phyloP scores from a whole-genome alignment of 2,888 invertebrate genomes.

The Sminthurides aquaticus region DNA sequence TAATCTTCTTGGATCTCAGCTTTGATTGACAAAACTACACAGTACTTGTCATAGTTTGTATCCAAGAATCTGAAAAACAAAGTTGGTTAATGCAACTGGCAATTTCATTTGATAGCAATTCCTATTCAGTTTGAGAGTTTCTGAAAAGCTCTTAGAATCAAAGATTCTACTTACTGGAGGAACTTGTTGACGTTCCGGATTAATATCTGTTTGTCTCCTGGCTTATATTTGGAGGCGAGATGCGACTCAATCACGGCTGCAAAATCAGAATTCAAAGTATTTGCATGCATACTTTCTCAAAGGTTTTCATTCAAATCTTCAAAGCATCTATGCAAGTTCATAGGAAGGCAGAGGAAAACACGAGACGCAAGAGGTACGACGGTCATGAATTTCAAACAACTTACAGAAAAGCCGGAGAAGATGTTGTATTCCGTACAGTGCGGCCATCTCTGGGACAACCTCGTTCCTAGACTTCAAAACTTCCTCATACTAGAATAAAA shows the following conservation, averaged over 20 bases:
- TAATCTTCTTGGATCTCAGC: too few species aligned
- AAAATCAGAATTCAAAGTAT: not conserved
- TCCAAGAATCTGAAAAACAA: not conserved
- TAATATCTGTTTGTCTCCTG: not conserved
- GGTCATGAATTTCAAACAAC: too few species aligned
- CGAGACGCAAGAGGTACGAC: too few species aligned
- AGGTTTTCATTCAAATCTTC: too few species aligned
- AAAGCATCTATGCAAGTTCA: too few species aligned
- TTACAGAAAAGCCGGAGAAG: constrained; percentile 3
- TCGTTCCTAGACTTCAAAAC: too few species aligned
- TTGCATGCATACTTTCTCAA: too few species aligned
- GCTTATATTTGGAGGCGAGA: not conserved
- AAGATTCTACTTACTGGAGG: not conserved
- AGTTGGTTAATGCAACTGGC: not conserved
- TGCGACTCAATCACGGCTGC: not conserved
- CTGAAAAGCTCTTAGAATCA: not conserved
- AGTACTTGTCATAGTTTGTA: not conserved
- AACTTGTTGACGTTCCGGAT: not conserved
- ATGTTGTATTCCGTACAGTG: not conserved
- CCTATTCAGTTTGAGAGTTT: too few species aligned
- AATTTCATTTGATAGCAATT: too few species aligned
- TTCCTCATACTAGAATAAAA: too few species aligned
- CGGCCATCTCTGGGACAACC: not conserved
- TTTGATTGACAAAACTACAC: too few species aligned
- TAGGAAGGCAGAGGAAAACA: not conserved